Evolutionary conservation across 1,140 invertebrate species (phyloP), one percentile per base, ranked within the genome.

Genomic region (Charaxes varanes): DNA sequence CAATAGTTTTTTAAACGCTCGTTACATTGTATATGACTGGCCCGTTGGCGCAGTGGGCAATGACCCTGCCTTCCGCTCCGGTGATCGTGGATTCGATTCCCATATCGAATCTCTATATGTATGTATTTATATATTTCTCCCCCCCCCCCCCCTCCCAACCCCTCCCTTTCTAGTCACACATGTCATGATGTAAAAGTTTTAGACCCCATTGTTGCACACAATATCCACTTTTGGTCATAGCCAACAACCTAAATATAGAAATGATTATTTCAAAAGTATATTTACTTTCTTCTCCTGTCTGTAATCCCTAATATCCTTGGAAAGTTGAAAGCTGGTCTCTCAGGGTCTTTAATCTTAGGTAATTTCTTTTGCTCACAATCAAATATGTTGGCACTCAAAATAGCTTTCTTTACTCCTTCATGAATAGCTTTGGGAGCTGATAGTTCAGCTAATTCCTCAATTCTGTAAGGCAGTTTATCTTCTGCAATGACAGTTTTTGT

Each of bases 341-440:
- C 61, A 4, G 88, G 85, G 64, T 94, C 88, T 73, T 90, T 90
- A 0, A 86, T 79, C 79, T 89, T 92, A 5, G 93, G 92, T 27
- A 96, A 69, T 62, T 90, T 91, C 41, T 90, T 84, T 70, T 94
- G 92, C 59, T 91, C 85, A 18, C 91, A 88, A 84, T 96, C 93
- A 85, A 92, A 93, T 28, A 94, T 73, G 64, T 91, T 89, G 1
- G 93, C 88, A 36, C 87, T 88, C 44, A 89, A 71, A 35, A 95
- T 89, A 6, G 87, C 87, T 59, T 87, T 85, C 44, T 87, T 86
- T 0, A 90, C 76, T 49, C 73, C 80, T 27, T 84, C 73, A 56
- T 90, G 86, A n/a, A 89, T 47, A 14, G 83, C 56, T 45, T 78
- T 83, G 1, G 80, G 72, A 5, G 86, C 65, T 37, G 85, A 54